Conservation (phyloP, 2,888 invertebrate genomes). For the Harpagoxenus sublaevis region DNA sequence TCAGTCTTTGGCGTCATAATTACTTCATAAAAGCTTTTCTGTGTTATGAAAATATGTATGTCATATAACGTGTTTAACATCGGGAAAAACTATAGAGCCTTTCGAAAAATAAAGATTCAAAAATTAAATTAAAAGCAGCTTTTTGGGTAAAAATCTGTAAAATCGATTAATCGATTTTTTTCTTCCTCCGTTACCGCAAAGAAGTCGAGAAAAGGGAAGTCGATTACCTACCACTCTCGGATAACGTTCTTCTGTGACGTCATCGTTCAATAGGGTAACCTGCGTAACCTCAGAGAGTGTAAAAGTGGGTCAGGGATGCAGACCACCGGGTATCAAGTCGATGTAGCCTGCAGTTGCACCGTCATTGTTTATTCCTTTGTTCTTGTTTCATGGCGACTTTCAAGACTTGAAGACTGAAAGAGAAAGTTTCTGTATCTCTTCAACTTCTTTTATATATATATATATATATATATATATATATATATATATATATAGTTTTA, state of each 20-base stretch:
- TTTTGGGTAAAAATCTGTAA: conserved; percentile 9
- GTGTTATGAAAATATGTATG: background rate
- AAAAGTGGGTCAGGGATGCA: conserved; percentile 74
- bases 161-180: background rate
- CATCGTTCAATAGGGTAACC: conserved; percentile 69
- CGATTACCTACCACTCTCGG: conserved; percentile 66
- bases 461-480: no score
- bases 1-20: background rate
- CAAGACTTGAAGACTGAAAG: background rate
- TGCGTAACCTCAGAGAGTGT: conserved; percentile 63
- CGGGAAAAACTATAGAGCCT: background rate
- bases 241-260: conserved; percentile 73
- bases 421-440: background rate
- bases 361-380: conserved; percentile 16
- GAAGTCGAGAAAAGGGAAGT: conserved; percentile 60
- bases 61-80: background rate
- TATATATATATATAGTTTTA: background rate
- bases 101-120: background rate
- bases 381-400: conserved; percentile 4
- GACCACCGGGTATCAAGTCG: conserved; percentile 34
- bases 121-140: conserved; percentile 33
- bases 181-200: conserved; percentile 55
- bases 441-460: background rate
- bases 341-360: conserved; percentile 16
- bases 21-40: conserved; percentile 12